A percentile compares a stretch with the other conserved stretches of the same genome.
Evolutionary conservation across 1,140 invertebrate species (phyloP).

Genomic region (Diorhabda sublineata): DNA sequence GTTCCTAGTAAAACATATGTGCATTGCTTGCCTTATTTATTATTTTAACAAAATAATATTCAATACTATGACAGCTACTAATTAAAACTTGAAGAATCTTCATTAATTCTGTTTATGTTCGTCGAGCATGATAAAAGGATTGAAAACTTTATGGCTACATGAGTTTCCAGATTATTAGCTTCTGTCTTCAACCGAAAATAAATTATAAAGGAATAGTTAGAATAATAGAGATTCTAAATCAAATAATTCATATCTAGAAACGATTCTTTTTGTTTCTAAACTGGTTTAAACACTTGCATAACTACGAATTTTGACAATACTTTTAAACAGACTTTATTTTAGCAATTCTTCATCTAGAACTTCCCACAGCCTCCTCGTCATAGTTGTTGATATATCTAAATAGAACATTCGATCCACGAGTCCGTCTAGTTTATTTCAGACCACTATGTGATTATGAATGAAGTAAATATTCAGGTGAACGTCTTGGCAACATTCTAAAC

Average conservation of each 20-base stretch:
- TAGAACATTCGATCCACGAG: too few species aligned
- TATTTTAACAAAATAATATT: slow-evolving; percentile 28
- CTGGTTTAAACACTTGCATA: too few species aligned
- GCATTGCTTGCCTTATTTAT: slow-evolving; percentile 27
- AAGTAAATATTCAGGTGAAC: too few species aligned
- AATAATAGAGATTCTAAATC: slow-evolving; percentile 17
- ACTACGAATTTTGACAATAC: too few species aligned
- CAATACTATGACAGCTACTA: slow-evolving; percentile 22
- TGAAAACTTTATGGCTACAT: slow-evolving; percentile 17
- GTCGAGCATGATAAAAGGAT: slow-evolving; percentile 27
- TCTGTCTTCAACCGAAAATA: slow-evolving; percentile 27
- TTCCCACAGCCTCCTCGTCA: too few species aligned
- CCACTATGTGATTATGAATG: too few species aligned
- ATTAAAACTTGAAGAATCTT: slow-evolving; percentile 40
- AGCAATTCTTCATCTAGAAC: too few species aligned
- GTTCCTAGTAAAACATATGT: neutral
- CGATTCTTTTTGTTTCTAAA: too few species aligned
- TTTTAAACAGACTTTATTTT: too few species aligned
- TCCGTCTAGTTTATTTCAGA: too few species aligned
- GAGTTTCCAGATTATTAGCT: slow-evolving; percentile 9
- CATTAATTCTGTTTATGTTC: slow-evolving; percentile 32
- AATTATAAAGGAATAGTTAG: slow-evolving; percentile 29
- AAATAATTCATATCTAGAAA: neutral
- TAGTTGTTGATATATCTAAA: too few species aligned
- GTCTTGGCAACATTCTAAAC: too few species aligned